Base-by-base conservation (phyloP, 2,888 invertebrate species). In the Chorisops tibialis region DNA sequence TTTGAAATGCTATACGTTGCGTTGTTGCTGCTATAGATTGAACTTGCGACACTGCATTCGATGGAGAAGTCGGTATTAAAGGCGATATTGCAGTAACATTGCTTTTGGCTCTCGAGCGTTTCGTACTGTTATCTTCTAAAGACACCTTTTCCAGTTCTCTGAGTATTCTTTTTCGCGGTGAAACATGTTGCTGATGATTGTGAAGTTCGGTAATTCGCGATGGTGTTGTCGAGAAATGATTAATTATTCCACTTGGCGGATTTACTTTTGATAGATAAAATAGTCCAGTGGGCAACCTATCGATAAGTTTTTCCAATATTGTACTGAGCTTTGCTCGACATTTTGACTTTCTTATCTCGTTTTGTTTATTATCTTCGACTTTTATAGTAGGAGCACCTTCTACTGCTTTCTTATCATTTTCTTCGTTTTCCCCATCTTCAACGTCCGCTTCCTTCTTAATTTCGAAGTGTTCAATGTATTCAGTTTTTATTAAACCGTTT, bases 121-220 rank as follows among this genome's bases (percentile, higher is more conserved):
- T 65, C 37, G 61, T 65, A 59, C 38, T 65, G 22, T 47, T 60
- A 47, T 65, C 65, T 47, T 65, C 65, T 19, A 65, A 45, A 37
- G 85, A 87, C 6, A 89, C 89, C 71, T 87, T 83, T 74, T 92
- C 92, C 73, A 92, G 82, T 75, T 92, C 91, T 59, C 91, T 83
- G 65, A 92, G 80, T 77, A 91, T 88, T 69, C 92, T 83, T 74
- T 92, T 92, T 41, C 92, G 82, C 52, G 92, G 92, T 64, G 91
- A 91, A 24, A 91, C 89, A 70, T 78, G 77, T 64, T 78, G 78
- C 64, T 77, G 76, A 66, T 76, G 75, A 65, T 75, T 73, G 60
- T 69, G 68, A 48, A 67, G 39, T 59, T 76, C 77, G 60, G 76
- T 74, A 70, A 77, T 71, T 70, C 76, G 73, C 56, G 75, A 72